Percentiles rank a stretch among this genome's conserved stretches.
These are phyloP conservation scores for Stenodema calcarata DNA, from an alignment of 2,888 invertebrate species.

Conservation along the genomic window DNA sequence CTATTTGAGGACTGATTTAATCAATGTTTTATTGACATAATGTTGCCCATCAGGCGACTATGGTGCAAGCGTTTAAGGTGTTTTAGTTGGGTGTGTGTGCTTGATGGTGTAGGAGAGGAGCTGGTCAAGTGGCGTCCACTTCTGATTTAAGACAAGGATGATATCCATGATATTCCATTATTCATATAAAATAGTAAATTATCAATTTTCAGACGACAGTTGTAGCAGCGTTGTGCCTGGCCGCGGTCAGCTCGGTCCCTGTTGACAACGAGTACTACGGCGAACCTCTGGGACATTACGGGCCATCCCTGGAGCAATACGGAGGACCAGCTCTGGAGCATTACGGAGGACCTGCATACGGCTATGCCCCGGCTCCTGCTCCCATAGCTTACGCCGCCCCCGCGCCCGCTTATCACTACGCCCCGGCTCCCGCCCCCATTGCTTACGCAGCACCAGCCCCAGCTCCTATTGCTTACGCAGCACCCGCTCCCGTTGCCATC, in stretches of 20 bases:
- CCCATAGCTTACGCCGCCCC: constrained; percentile 24
- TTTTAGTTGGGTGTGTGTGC: too few relatives aligned
- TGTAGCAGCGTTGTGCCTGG: constrained; percentile 45
- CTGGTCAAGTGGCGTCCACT: too few relatives aligned
- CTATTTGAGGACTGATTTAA: too few relatives aligned
- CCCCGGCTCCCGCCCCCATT: constrained; percentile 41
- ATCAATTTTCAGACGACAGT: constrained; percentile 7
- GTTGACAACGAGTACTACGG: constrained; percentile 47
- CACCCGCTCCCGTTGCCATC: constrained; percentile 51
- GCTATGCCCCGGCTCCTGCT: background rate
- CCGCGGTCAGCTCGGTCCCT: constrained; percentile 29
- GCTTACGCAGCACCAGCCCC: constrained; percentile 42
- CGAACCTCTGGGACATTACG: constrained; percentile 31
- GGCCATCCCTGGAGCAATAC: background rate
- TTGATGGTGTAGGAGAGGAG: too few relatives aligned
- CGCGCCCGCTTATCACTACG: constrained; percentile 12
- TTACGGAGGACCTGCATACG: background rate
- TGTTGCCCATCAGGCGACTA: too few relatives aligned
- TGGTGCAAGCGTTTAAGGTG: too few relatives aligned
- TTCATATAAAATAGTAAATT: background rate
- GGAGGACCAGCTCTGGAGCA: background rate
- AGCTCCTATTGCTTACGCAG: constrained; percentile 49
- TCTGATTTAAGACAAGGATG: too few relatives aligned
- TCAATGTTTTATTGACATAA: too few relatives aligned
- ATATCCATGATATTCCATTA: too few relatives aligned